Percentiles rank a stretch among this genome's conserved stretches.
Evolutionary conservation across 2,797 vertebrate species (phyloP).

Genomic region (Setipinna tenuifilis): DNA sequence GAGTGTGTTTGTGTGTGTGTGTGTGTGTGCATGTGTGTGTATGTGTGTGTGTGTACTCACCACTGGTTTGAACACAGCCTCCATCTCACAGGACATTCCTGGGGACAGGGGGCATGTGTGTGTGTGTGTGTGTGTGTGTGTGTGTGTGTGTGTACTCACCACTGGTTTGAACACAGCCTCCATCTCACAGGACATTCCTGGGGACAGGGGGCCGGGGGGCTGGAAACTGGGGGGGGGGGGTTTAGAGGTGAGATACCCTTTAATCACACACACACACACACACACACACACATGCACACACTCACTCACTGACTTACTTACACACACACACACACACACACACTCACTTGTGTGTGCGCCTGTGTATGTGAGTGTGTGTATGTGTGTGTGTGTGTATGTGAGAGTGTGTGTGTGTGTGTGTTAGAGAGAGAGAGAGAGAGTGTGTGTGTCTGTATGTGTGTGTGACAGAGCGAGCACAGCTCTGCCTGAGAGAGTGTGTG

Average conservation of each 20-base stretch:
- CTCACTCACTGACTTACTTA: neutral
- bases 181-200: conserved; percentile 89
- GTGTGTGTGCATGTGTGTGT: conserved; percentile 10
- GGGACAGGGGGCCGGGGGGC: conserved; percentile 80
- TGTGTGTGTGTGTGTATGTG: neutral
- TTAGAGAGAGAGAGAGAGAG: too few relatives aligned
- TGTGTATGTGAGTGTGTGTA: conserved; percentile 1
- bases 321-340: neutral
- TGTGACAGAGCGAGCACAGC: too few relatives aligned
- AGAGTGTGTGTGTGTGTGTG: neutral
- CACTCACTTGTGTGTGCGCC: neutral
- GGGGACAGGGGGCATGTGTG: conserved; percentile 72
- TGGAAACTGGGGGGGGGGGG: conserved; percentile 76
- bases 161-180: conserved; percentile 82
- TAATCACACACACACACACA: neutral
- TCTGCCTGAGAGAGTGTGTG: too few relatives aligned
- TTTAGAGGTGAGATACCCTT: neutral
- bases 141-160: conserved; percentile 73
- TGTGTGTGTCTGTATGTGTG: neutral
- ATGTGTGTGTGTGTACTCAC: conserved; percentile 71
- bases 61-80: conserved; percentile 84
- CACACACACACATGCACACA: neutral
- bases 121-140: neutral
- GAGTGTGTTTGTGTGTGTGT: neutral
- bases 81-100: conserved; percentile 88